phyloP scores from a whole-genome alignment of 2,888 invertebrate species.

The Nephrotoma flavescens region DNA sequence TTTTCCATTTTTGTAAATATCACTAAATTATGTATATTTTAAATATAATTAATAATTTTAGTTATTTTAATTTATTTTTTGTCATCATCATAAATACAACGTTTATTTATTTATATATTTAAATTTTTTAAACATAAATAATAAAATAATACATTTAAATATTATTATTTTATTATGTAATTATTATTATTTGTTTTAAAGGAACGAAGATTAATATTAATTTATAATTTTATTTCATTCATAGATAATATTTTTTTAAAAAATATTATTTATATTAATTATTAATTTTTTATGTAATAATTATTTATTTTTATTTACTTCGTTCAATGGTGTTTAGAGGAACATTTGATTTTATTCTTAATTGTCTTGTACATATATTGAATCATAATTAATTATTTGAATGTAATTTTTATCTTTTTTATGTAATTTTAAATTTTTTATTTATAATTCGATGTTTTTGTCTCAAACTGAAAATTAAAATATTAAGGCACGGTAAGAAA shows the following conservation, averaged over 20 bases:
- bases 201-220: not conserved
- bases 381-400: not conserved
- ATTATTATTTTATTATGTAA: not conserved
- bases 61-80: not conserved
- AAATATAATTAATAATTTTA: slow-evolving; percentile 1
- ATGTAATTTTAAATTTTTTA: not conserved
- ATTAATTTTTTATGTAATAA: not conserved
- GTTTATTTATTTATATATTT: not conserved
- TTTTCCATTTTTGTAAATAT: slow-evolving; percentile 2
- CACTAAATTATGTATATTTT: slow-evolving; percentile 4
- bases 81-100: not conserved
- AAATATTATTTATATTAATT: not conserved
- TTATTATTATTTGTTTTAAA: not conserved
- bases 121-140: not conserved
- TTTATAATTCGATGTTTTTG: not conserved
- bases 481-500: slow-evolving; percentile 3
- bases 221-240: not conserved
- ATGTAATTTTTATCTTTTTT: not conserved
- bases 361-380: not conserved
- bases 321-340: slow-evolving; percentile 1
- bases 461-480: not conserved
- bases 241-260: not conserved
- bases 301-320: not conserved
- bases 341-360: not conserved
- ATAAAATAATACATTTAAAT: not conserved